Base-by-base conservation (phyloP, 1,140 invertebrate genomes). In the Saccostrea cuccullata region DNA sequence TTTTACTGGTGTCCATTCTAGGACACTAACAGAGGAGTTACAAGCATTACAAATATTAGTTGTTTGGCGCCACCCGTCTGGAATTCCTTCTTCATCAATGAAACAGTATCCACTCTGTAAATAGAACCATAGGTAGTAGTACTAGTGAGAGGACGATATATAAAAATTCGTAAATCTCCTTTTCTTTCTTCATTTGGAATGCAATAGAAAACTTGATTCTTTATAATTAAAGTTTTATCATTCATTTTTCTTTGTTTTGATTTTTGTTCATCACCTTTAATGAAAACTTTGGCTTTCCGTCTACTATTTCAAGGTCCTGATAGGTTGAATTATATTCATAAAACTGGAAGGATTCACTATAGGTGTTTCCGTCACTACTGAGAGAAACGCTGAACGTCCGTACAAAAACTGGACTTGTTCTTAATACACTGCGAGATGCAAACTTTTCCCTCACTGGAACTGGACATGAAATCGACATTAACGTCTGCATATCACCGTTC, bases 71-170 rank as follows among this genome's bases (percentile, higher is more conserved):
- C 70, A 77, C 8, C 70, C 70, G 26, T 77, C 70, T 2, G 70
- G 70, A 13, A 77, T 36, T 77, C 70, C 70, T 15, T 17, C 23
- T 15, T 36, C 26, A 26, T 77, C 70, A 30, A 77, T 77, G 70
- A 77, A 77, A 17, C 70, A 77, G 30, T 77, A 77, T 26, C 70
- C 70, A 77, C 23, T 77, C 70, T 77, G 70, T 30, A 77, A 77
- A 17, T 8, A 77, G 0, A 77, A 36, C 47, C 47, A 47, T 47
- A 6, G 47, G 47, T 47, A 47, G 47, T 47, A 47, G 5, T 47
- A 36, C 30, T 9, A 47, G 5, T 47, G 9, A 47, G 47, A 47
- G 9, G 47, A 47, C 5, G 47, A 47, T 47, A 36, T 36, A 36
- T 36, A 36, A 36, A 36, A 2, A 36, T 36, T 36, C 6, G 47